phyloP scores from a whole-genome alignment of 2,797 vertebrate genomes.

The Rhabdomys pumilio region DNA sequence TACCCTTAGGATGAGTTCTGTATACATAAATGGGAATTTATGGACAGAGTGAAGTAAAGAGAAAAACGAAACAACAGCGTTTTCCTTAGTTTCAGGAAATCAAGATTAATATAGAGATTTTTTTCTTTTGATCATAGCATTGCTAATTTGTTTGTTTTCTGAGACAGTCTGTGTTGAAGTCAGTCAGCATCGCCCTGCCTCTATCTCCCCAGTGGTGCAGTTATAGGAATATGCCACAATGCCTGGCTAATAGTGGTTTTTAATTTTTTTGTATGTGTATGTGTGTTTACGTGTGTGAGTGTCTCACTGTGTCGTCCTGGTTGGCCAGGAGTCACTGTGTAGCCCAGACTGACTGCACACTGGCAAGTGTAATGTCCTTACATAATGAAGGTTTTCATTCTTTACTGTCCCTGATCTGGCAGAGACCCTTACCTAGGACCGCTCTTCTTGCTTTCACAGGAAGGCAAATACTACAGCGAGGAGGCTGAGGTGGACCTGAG shows the following conservation, averaged over 20 bases:
- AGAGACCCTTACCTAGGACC: background rate
- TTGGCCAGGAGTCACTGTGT: background rate
- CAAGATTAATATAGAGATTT: conserved; percentile 21
- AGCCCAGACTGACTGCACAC: background rate
- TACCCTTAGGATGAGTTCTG: background rate
- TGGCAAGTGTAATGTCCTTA: background rate
- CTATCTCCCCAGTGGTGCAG: too few species aligned
- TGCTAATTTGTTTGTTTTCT: background rate
- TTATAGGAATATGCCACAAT: background rate
- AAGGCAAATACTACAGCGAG: conserved; percentile 95
- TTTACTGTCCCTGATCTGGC: background rate
- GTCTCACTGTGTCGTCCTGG: background rate
- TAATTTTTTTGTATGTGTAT: background rate
- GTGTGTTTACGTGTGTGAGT: background rate
- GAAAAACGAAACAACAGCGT: background rate
- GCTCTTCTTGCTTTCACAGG: conserved; percentile 87
- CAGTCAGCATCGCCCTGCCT: background rate
- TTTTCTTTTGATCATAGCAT: background rate
- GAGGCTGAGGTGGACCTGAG: conserved; percentile 95
- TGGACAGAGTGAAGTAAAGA: background rate
- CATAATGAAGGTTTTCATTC: background rate
- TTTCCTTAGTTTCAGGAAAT: conserved; percentile 30
- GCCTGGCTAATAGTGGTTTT: background rate
- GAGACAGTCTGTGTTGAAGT: background rate
- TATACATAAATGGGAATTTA: background rate